Conservation (phyloP, 2,113 vertebrate species). For the Perca fluviatilis region DNA sequence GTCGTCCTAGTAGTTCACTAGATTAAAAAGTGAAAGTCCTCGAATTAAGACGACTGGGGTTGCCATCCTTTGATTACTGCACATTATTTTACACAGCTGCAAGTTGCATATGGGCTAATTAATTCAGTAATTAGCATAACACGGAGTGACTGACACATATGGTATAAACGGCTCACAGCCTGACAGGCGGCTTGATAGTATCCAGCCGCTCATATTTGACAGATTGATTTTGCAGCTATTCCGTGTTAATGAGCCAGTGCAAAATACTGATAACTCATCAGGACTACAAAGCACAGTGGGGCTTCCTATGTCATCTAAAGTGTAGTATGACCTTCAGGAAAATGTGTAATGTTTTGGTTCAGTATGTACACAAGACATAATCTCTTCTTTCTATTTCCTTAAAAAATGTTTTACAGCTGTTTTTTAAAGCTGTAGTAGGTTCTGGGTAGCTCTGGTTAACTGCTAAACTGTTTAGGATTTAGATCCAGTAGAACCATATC, state of each 20-base stretch:
- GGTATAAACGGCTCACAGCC: conserved; percentile 55
- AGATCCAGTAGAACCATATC: not conserved
- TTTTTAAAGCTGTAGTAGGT: not conserved
- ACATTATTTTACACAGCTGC: conserved; percentile 74
- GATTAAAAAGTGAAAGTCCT: conserved; percentile 71
- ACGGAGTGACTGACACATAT: conserved; percentile 69
- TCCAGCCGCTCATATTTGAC: conserved; percentile 60
- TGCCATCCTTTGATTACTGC: conserved; percentile 71
- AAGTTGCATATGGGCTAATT: conserved; percentile 74
- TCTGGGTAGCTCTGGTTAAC: not conserved
- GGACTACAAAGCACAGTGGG: not conserved
- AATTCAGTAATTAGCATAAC: conserved; percentile 81
- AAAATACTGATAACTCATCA: conserved; percentile 15
- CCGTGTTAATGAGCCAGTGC: conserved; percentile 26
- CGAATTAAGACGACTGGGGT: conserved; percentile 69
- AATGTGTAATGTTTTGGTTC: not conserved
- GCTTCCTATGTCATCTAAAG: not conserved
- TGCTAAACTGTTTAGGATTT: not conserved
- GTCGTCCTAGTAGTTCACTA: conserved; percentile 54
- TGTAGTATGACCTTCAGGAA: not conserved
- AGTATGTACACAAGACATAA: not conserved
- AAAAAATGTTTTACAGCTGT: not conserved
- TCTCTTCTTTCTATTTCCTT: not conserved
- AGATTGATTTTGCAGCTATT: conserved; percentile 51
- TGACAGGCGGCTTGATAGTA: conserved; percentile 69